phyloP scores from a whole-genome alignment of 2,113 vertebrate genomes.

The Crotalus tigris region DNA sequence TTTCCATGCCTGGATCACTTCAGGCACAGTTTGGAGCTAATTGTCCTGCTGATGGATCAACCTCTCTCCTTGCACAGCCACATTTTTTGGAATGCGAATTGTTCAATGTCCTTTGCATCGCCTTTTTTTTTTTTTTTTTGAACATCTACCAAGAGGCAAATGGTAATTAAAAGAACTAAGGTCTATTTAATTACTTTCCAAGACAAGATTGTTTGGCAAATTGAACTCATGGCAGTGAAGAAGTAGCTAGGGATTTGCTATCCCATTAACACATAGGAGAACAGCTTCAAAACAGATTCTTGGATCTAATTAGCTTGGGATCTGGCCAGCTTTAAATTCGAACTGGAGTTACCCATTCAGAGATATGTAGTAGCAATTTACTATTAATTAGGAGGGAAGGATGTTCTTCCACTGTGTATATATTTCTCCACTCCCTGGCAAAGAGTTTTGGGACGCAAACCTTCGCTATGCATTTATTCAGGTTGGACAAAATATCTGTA shows the following conservation, averaged over 20 bases:
- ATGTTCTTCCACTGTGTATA: not conserved
- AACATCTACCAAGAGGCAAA: conserved; percentile 44
- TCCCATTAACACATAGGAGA: not conserved
- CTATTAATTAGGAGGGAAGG: not conserved
- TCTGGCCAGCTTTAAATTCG: rapidly evolving
- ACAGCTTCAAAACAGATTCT: not conserved
- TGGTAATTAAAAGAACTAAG: conserved; percentile 66
- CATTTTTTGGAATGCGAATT: conserved; percentile 48
- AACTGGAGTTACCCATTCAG: not conserved
- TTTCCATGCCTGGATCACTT: conserved; percentile 31
- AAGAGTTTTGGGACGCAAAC: not conserved
- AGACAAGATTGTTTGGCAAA: conserved; percentile 37
- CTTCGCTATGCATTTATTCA: not conserved
- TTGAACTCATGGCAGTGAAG: not conserved
- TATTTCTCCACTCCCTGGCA: not conserved
- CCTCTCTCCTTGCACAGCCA: conserved; percentile 3
- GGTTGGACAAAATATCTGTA: not conserved
- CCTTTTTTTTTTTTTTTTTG: conserved; percentile 39
- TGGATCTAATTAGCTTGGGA: conserved; percentile 15
- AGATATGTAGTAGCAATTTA: not conserved
- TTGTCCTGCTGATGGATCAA: not conserved
- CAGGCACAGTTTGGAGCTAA: conserved; percentile 42
- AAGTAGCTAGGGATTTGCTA: conserved; percentile 21
- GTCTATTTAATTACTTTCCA: conserved; percentile 67
- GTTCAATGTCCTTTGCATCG: conserved; percentile 56